phyloP scores from a whole-genome alignment of 1,140 invertebrate genomes.

The Tribolium castaneum region DNA sequence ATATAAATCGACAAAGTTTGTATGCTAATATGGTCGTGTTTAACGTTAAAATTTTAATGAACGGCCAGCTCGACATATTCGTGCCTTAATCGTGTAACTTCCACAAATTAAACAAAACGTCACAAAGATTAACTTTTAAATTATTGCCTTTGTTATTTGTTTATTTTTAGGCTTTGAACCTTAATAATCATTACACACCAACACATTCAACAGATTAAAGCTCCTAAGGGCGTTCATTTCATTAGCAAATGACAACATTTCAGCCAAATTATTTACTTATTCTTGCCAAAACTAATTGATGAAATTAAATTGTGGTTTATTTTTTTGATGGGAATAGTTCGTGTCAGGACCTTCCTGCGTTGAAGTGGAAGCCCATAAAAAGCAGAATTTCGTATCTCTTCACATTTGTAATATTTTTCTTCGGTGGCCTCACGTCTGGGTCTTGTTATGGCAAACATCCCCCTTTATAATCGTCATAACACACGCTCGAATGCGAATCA shows the following conservation, averaged over 20 bases:
- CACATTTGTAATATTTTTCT: background rate
- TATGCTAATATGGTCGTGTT: slow-evolving; percentile 9
- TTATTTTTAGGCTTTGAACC: slow-evolving; percentile 6
- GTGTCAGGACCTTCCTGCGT: too few relatives aligned
- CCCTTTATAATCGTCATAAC: background rate
- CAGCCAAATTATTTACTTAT: too few relatives aligned
- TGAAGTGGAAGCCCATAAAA: too few relatives aligned
- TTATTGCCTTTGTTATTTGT: slow-evolving; percentile 9
- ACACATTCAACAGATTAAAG: background rate
- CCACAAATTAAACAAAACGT: slow-evolving; percentile 16
- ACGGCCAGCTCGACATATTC: background rate
- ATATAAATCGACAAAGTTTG: slow-evolving; percentile 18
- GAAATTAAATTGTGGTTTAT: too few relatives aligned
- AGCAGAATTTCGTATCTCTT: too few relatives aligned
- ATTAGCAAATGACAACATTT: too few relatives aligned
- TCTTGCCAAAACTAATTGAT: too few relatives aligned
- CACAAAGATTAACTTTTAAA: slow-evolving; percentile 15
- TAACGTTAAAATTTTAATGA: slow-evolving; percentile 25
- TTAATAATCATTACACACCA: background rate
- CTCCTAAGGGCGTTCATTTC: too few relatives aligned
- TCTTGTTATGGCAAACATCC: background rate
- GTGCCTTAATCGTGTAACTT: slow-evolving; percentile 21
- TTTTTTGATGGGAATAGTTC: too few relatives aligned
- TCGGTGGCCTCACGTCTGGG: background rate
- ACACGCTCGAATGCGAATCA: background rate